A percentile compares a stretch with the other conserved stretches of the same genome.
phyloP scores from a whole-genome alignment of 2,113 vertebrate species.

The Chiloscyllium plagiosum region DNA sequence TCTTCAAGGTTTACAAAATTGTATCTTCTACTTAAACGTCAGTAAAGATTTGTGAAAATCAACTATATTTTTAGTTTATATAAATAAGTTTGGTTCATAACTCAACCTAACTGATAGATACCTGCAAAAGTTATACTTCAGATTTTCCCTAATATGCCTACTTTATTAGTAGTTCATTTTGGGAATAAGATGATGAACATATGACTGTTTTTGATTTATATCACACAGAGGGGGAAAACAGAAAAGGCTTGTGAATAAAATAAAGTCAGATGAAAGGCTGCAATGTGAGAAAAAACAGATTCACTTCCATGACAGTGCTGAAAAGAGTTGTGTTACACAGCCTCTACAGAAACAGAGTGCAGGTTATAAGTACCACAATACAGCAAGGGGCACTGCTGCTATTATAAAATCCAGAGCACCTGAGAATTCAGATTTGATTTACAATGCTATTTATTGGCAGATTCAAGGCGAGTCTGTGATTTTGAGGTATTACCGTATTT shows the following conservation, averaged over 20 bases:
- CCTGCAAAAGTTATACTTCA: neutral
- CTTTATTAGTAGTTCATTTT: constrained; percentile 32
- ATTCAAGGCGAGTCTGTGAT: neutral
- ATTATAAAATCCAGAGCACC: constrained; percentile 48
- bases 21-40: neutral
- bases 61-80: neutral
- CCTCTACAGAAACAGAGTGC: constrained; percentile 46
- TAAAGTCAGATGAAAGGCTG: constrained; percentile 59
- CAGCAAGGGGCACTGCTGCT: constrained; percentile 44
- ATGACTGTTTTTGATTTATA: constrained; percentile 51
- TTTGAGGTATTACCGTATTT: neutral
- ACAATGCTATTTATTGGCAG: constrained; percentile 4
- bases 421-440: constrained; percentile 35
- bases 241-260: constrained; percentile 55
- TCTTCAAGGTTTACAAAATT: neutral
- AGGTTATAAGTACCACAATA: constrained; percentile 49
- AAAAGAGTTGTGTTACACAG: constrained; percentile 53
- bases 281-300: constrained; percentile 63
- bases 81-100: neutral
- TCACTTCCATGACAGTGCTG: constrained; percentile 50
- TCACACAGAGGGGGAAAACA: constrained; percentile 51
- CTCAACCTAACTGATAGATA: too few relatives aligned
- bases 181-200: constrained; percentile 57
- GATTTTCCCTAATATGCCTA: neutral
- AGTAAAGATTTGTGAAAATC: neutral